phyloP scores from a whole-genome alignment of 2,888 invertebrate genomes.

The Lasioglossum oenotherae region DNA sequence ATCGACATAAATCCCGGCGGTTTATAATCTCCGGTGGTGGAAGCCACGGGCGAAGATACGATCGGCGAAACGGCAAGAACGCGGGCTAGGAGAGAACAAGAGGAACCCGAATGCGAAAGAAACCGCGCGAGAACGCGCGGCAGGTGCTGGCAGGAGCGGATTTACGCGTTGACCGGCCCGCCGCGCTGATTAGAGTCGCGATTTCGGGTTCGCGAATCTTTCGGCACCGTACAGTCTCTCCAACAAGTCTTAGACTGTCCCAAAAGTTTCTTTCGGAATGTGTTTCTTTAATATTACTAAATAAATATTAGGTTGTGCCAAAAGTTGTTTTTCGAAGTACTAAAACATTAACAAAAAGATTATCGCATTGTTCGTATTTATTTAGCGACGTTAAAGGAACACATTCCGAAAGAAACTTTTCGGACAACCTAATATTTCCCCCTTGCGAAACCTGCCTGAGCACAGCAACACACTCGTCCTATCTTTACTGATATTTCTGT shows the following conservation, averaged over 20 bases:
- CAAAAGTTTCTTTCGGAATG: no score
- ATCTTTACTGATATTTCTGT: not conserved
- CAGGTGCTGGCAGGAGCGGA: slow-evolving; percentile 74
- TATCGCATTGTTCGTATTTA: no score
- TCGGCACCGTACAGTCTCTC: not conserved
- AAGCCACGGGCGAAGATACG: slow-evolving; percentile 77
- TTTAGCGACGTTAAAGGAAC: no score
- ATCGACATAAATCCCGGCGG: slow-evolving; percentile 81
- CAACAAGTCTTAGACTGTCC: not conserved
- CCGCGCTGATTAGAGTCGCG: slow-evolving; percentile 41
- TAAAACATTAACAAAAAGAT: no score
- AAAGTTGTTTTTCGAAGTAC: no score
- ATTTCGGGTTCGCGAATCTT: slow-evolving; percentile 12
- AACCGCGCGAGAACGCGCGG: slow-evolving; percentile 49
- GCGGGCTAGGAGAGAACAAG: slow-evolving; percentile 52
- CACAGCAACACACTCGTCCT: not conserved
- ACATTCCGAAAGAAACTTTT: no score
- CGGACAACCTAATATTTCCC: not conserved
- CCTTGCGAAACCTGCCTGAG: not conserved
- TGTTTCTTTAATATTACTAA: no score
- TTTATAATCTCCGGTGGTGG: slow-evolving; percentile 80
- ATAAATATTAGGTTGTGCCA: no score
- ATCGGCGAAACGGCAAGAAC: slow-evolving; percentile 68
- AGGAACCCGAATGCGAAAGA: slow-evolving; percentile 24
- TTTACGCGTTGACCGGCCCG: slow-evolving; percentile 42